These are phyloP conservation scores for Scaptomyza polygonia DNA, from an alignment of 2,888 invertebrate species.

Conservation along the genomic window DNA sequence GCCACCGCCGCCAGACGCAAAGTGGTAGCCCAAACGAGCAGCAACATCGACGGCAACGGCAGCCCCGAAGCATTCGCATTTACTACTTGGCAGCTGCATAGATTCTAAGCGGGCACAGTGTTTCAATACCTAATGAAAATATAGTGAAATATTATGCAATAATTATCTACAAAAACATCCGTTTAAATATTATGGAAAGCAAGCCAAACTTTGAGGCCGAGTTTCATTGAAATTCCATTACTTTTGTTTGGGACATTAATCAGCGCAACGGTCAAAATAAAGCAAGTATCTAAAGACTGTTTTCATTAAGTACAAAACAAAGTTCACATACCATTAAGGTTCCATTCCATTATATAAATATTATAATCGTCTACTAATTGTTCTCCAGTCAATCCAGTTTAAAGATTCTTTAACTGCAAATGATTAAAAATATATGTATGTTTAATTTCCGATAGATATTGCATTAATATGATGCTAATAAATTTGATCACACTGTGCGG, in stretches of 20 bases:
- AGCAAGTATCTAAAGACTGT: no score
- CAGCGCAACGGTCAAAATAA: no score
- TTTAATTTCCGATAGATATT: constrained; percentile 3
- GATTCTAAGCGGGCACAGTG: constrained; percentile 62
- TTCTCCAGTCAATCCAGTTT: no score
- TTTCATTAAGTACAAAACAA: no score
- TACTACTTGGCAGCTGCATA: constrained; percentile 65
- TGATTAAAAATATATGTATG: constrained; percentile 13
- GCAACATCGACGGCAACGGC: constrained; percentile 36
- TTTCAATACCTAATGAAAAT: constrained; percentile 1
- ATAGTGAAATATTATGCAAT: background rate
- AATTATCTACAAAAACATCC: background rate
- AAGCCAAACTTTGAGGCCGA: background rate
- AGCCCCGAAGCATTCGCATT: constrained; percentile 57
- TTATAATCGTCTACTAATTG: no score
- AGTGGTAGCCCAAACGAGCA: constrained; percentile 74
- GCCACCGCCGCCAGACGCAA: constrained; percentile 54
- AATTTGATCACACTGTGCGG: constrained; percentile 62
- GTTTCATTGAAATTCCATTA: no score
- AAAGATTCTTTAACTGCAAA: constrained; percentile 1
- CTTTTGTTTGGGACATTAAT: no score
- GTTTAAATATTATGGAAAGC: background rate
- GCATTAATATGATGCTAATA: constrained; percentile 16
- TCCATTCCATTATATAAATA: background rate
- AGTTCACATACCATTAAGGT: background rate